Conservation (phyloP, 2,888 invertebrate genomes). For the Elmis aenea region DNA sequence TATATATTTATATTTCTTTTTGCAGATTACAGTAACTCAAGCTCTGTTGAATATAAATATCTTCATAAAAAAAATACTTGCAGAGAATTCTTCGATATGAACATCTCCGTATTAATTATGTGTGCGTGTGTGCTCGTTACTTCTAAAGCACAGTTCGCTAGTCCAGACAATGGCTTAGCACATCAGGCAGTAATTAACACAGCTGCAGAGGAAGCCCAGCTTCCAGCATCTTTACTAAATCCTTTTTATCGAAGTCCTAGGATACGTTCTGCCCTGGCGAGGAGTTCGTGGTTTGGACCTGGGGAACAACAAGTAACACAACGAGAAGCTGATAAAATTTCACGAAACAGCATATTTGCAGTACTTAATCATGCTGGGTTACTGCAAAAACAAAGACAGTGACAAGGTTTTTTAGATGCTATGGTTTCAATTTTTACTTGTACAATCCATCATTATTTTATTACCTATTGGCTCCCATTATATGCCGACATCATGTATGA, state of each 20-base stretch:
- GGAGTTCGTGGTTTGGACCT: conserved; percentile 56
- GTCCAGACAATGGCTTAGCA: conserved; percentile 26
- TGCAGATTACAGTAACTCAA: too few species aligned
- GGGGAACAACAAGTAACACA: conserved; percentile 58
- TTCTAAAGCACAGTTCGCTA: conserved; percentile 9
- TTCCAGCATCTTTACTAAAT: conserved; percentile 55
- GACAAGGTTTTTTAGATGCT: too few species aligned
- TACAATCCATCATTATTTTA: too few species aligned
- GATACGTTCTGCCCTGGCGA: conserved; percentile 51
- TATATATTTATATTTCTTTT: too few species aligned
- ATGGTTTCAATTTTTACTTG: too few species aligned
- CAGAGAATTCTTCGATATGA: too few species aligned
- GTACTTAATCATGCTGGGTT: conserved; percentile 62
- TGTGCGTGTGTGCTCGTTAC: too few species aligned
- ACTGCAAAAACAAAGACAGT: conserved; percentile 43
- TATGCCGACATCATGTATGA: too few species aligned
- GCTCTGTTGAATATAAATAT: too few species aligned
- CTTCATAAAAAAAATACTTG: too few species aligned
- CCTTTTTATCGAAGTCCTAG: conserved; percentile 57
- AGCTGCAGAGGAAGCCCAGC: conserved; percentile 51
- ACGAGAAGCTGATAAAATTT: conserved; percentile 56
- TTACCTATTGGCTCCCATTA: too few species aligned
- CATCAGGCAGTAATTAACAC: conserved; percentile 58
- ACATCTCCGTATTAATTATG: too few species aligned
- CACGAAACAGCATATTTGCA: conserved; percentile 59